Evolutionary conservation across 2,113 vertebrate genomes (phyloP), one percentile per base, ranked within the genome.

Genomic region (Thinocorus orbignyianus): DNA sequence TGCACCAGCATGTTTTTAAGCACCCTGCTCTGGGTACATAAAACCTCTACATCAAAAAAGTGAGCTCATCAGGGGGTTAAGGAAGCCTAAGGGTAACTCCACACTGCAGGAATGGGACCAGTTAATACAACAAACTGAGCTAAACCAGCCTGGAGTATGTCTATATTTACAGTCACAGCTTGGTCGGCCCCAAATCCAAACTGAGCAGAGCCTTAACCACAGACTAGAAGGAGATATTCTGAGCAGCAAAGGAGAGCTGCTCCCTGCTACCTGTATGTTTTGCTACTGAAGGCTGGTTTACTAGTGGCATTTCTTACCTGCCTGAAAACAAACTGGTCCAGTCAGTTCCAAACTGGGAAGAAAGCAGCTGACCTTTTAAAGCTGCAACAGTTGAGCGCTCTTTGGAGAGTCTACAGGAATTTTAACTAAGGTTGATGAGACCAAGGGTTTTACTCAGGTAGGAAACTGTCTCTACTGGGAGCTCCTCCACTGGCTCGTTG

Each of bases 1-100:
- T 68, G 64, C 71, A 48, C 22, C 62, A 88, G 49, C 68, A 48
- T 24, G 3, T 42, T n/a, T 26, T n/a, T 26, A 54, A 58, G 18
- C 15, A 8, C 57, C 22, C 26, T 1, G 4, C 25, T 78, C 30
- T 19, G 41, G 17, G 37, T 19, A 19, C 0, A 0, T 1, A 33
- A 37, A 74, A 35, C 17, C 72, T 78, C 57, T 44, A 8, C 55
- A 26, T 1, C 46, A 74, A 64, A 51, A 72, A 22, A 0, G 12
- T 7, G 58, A 17, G 48, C 60, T 46, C 10, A 17, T 4, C 6
- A 4, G 49, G 30, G 70, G 9, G 37, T 24, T 31, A n/a, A 31
- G n/a, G 20, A 62, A 51, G 25, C 61, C 77, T 3, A 30, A 30
- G 30, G 23, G 24, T n/a, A 84, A 19, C 55, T 66, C 42, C 23